phyloP scores from a whole-genome alignment of 2,797 vertebrate genomes.

The Premnoplex brunnescens region DNA sequence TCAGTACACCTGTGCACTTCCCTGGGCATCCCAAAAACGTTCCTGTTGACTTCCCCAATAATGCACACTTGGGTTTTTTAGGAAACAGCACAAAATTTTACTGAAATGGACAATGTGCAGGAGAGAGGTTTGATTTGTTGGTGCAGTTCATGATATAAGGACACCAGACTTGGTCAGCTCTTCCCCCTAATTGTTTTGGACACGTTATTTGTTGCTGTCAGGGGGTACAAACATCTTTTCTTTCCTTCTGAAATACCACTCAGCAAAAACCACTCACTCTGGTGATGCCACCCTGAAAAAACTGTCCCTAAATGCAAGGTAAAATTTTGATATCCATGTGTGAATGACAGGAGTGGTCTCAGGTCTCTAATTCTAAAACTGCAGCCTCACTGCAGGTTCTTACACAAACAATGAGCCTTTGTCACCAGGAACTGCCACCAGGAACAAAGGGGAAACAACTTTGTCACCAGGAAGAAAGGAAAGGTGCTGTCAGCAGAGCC shows the following conservation, averaged over 20 bases:
- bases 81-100: neutral
- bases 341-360: neutral
- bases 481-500: neutral
- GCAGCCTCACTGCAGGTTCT: neutral
- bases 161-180: neutral
- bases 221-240: neutral
- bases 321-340: neutral
- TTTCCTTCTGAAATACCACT: neutral
- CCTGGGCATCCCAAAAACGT: neutral
- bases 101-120: neutral
- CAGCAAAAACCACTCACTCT: neutral
- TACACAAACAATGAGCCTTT: neutral
- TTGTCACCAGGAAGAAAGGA: neutral
- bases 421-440: neutral
- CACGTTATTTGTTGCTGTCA: neutral
- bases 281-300: neutral
- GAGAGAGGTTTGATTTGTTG: neutral
- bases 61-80: neutral
- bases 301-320: neutral
- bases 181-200: neutral
- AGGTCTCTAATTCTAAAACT: neutral
- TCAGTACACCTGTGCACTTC: neutral
- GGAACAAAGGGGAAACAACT: neutral
- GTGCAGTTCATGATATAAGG: neutral
- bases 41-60: neutral